A percentile compares a stretch with the other conserved stretches of the same genome.
These are phyloP conservation scores for Hipposideros larvatus DNA, from an alignment of 2,797 vertebrate genomes.

Conservation along the genomic window DNA sequence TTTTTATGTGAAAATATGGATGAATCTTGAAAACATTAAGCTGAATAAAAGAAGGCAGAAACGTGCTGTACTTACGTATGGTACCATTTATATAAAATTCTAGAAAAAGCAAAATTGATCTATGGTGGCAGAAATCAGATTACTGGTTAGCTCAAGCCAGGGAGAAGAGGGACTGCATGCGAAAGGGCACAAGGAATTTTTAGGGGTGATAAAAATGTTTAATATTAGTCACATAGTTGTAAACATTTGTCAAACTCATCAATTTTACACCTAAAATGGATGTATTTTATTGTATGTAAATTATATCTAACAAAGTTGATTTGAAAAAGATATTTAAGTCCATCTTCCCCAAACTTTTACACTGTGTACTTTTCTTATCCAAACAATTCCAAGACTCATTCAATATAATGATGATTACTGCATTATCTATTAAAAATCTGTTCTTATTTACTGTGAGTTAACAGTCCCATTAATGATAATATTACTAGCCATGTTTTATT, in stretches of 20 bases:
- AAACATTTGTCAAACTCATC: background rate
- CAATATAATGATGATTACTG: background rate
- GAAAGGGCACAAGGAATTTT: background rate
- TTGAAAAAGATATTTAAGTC: constrained; percentile 28
- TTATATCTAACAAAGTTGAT: background rate
- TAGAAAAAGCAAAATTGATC: constrained; percentile 10
- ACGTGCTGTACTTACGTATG: background rate
- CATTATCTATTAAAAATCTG: background rate
- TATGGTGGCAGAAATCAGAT: background rate
- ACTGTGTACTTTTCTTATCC: background rate
- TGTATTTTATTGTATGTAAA: constrained; percentile 39
- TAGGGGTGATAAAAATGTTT: background rate
- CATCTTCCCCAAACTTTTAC: background rate
- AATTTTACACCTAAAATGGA: background rate
- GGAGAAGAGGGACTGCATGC: background rate
- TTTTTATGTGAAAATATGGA: background rate
- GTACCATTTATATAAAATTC: background rate
- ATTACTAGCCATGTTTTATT: constrained; percentile 8
- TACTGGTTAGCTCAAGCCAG: background rate
- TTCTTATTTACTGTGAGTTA: constrained; percentile 5
- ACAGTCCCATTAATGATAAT: background rate
- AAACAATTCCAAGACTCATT: background rate
- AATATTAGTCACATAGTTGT: background rate
- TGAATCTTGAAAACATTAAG: background rate
- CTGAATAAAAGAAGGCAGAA: background rate